These are phyloP conservation scores for Perca flavescens DNA, from an alignment of 2,113 vertebrate genomes.

Conservation along the genomic window DNA sequence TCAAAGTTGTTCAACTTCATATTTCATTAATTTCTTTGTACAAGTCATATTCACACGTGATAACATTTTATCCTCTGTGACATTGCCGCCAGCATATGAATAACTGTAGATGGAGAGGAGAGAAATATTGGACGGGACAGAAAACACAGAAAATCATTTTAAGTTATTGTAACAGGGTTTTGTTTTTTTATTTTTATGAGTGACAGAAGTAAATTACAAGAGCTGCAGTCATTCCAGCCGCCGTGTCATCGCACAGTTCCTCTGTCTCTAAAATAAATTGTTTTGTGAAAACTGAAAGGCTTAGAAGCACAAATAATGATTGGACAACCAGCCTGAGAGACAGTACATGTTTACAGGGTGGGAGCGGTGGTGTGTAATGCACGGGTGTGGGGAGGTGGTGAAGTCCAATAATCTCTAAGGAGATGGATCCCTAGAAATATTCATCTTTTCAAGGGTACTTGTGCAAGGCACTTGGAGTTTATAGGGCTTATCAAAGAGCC, in stretches of 20 bases:
- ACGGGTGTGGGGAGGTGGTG: not conserved
- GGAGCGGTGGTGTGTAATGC: not conserved
- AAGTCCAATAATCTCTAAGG: not conserved
- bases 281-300: conserved; percentile 18
- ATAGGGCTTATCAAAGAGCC: not conserved
- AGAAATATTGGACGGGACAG: conserved; percentile 7
- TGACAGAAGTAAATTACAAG: conserved; percentile 41
- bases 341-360: not conserved
- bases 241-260: not conserved
- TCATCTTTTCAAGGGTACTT: not conserved
- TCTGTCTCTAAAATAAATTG: conserved; percentile 33
- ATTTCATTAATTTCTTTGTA: not conserved
- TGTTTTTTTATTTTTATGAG: conserved; percentile 17
- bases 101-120: not conserved
- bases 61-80: conserved; percentile 3
- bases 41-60: not conserved
- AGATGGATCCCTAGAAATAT: not conserved
- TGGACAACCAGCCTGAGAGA: not conserved
- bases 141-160: conserved; percentile 4
- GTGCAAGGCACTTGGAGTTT: conserved; percentile 8
- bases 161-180: conserved; percentile 7
- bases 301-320: conserved; percentile 15
- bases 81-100: conserved; percentile 2
- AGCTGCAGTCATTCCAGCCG: not conserved
- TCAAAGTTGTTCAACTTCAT: conserved; percentile 3